Base-by-base conservation (phyloP, 2,888 invertebrate genomes). In the Tuta absoluta region DNA sequence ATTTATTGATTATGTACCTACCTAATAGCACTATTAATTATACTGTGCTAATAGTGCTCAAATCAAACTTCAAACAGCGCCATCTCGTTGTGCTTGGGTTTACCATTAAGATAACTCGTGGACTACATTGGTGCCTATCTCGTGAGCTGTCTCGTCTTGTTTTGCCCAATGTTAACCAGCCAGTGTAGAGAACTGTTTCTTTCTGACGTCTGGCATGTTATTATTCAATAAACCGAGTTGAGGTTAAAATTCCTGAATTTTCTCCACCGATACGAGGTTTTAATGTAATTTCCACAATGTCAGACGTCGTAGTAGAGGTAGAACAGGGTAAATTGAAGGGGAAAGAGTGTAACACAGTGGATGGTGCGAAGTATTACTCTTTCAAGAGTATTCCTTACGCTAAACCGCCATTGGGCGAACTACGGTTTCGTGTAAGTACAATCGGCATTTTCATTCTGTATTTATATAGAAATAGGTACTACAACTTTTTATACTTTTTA, bases 351-450 rank as follows among this genome's bases (percentile, higher is more conserved):
- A 75, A 70, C 61, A 88, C 87, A 3, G 80, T 79, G 56, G 81
- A 76, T 67, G 89, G 87, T 58, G 77, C 81, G 38, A 75, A 81
- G 67, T 91, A 91, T 69, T 84, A 79, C 62, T 88, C 87, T 33
- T 93, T 92, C 71, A 71, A 88, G 59, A 85, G 88, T 17, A 85
- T 93, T 62, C 93, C 93, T 0, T 93, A 93, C 69, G 93, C 93
- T 0, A 85, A 87, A 65, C 92, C 93, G 28, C 93, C 93, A 0
- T 51, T 93, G 1, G 93, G 84, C 60, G 71, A 79, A 14, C 68
- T 86, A 56, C 74, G 86, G 64, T 87, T 86, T 71, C 75, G 77
- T 78, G 86, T 86, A 69, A 74, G 62, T 62, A 53, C 10, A 14
- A 17, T 17, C 8, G 48, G n/a, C 19, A 48, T 48, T 17, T 17